These are phyloP conservation scores for Agonopterix heracliana DNA, from an alignment of 2,888 invertebrate species.

Conservation along the genomic window DNA sequence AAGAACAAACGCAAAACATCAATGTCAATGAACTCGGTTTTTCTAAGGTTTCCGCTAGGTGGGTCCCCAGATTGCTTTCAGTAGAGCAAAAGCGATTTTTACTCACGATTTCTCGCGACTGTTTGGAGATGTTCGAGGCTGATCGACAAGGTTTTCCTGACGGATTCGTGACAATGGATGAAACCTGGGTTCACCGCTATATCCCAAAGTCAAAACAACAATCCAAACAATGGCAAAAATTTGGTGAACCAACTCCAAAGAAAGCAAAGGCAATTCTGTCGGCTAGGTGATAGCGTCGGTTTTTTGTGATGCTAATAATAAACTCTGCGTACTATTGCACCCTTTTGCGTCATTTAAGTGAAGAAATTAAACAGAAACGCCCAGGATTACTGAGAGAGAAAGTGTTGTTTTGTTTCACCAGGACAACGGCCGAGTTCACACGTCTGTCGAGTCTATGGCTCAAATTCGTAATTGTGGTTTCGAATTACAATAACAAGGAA, in stretches of 20 bases:
- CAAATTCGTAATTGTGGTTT: too few species aligned
- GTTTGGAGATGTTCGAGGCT: not conserved
- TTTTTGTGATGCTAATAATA: too few species aligned
- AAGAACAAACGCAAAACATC: too few species aligned
- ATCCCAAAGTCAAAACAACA: slow-evolving; percentile 6
- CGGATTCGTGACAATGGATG: not conserved
- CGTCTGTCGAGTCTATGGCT: too few species aligned
- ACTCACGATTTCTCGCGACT: not conserved
- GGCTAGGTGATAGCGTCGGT: slow-evolving; percentile 6
- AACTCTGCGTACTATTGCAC: too few species aligned
- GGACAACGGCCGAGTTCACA: too few species aligned
- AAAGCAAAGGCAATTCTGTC: slow-evolving; percentile 3
- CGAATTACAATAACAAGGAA: too few species aligned
- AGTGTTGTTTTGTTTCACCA: too few species aligned
- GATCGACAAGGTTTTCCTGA: not conserved
- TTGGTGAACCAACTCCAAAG: slow-evolving; percentile 6
- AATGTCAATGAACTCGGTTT: not conserved
- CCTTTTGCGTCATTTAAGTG: too few species aligned
- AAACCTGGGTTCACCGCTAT: not conserved
- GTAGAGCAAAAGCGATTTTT: not conserved
- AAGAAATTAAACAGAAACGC: too few species aligned
- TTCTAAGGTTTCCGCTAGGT: not conserved
- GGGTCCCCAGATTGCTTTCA: not conserved
- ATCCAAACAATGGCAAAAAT: slow-evolving; percentile 5
- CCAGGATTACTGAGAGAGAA: too few species aligned